phyloP scores from a whole-genome alignment of 1,140 invertebrate species.

The Mycetomoellerius zeteki region DNA sequence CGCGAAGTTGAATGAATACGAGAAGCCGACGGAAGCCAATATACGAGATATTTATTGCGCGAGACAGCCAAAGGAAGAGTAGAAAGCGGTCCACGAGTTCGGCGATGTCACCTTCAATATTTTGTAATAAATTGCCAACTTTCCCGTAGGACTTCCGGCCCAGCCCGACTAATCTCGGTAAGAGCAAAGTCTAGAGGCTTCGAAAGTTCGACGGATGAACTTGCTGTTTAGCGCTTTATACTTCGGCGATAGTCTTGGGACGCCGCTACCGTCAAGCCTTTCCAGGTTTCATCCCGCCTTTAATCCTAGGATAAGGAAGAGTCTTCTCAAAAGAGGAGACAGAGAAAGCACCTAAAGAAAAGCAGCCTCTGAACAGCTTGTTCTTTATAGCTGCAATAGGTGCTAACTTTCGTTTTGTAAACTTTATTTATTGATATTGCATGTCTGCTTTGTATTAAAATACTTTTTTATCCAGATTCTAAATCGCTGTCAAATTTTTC shows the following conservation, averaged over 20 bases:
- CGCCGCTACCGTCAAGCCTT: slow-evolving; percentile 34
- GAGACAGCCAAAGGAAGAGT: slow-evolving; percentile 13
- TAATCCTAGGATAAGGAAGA: slow-evolving; percentile 63
- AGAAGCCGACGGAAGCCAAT: background rate
- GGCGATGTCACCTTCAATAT: slow-evolving; percentile 69
- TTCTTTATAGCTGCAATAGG: background rate
- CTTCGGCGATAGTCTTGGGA: slow-evolving; percentile 58
- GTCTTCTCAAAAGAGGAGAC: background rate
- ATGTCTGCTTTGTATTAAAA: no score
- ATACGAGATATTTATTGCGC: slow-evolving; percentile 48
- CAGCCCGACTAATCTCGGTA: slow-evolving; percentile 68
- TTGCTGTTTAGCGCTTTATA: slow-evolving; percentile 78
- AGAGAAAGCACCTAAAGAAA: background rate
- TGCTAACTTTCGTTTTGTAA: background rate
- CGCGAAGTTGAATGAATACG: slow-evolving; percentile 13
- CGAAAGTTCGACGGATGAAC: slow-evolving; percentile 72
- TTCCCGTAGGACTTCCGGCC: slow-evolving; percentile 33
- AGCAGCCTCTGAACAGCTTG: slow-evolving; percentile 10
- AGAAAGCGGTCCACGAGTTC: slow-evolving; percentile 20
- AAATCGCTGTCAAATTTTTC: no score
- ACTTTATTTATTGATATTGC: slow-evolving; percentile 25
- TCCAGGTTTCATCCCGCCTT: slow-evolving; percentile 46
- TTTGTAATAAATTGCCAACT: slow-evolving; percentile 78
- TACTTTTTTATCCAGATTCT: no score
- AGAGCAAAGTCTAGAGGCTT: slow-evolving; percentile 74